phyloP scores from a whole-genome alignment of 1,140 invertebrate genomes.

The Asbolus verrucosus region DNA sequence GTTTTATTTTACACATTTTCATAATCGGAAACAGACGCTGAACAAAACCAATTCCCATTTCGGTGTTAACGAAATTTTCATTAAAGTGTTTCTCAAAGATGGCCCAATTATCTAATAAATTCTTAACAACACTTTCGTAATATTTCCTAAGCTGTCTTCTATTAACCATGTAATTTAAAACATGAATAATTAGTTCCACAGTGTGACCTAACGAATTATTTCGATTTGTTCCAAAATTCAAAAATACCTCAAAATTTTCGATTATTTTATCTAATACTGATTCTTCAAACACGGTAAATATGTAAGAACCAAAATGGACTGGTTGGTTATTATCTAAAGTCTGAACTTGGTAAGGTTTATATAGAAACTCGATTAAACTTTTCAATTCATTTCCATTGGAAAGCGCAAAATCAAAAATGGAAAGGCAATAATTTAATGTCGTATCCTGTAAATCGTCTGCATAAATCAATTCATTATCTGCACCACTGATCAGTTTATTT shows the following conservation, averaged over 20 bases:
- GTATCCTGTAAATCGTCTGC: conserved; percentile 45
- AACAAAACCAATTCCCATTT: conserved; percentile 44
- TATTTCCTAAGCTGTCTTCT: background rate
- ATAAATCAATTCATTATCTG: conserved; percentile 9
- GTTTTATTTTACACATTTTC: background rate
- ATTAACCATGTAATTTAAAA: background rate
- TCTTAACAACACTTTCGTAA: background rate
- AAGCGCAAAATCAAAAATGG: conserved; percentile 51
- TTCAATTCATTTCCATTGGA: conserved; percentile 39
- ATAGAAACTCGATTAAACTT: conserved; percentile 46
- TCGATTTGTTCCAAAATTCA: conserved; percentile 7
- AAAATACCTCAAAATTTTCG: conserved; percentile 50
- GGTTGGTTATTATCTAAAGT: conserved; percentile 35
- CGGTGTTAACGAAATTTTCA: background rate
- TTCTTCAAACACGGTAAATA: conserved; percentile 48
- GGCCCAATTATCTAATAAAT: conserved; percentile 16
- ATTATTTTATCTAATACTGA: conserved; percentile 39
- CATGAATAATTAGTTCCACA: conserved; percentile 15
- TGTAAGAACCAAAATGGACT: conserved; percentile 46
- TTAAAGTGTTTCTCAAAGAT: conserved; percentile 35
- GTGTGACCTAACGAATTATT: conserved; percentile 5
- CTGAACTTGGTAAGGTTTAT: conserved; percentile 39
- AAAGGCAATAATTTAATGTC: conserved; percentile 38
- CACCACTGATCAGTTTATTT: conserved; percentile 2
- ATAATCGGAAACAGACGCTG: conserved; percentile 25